Evolutionary conservation across 1,140 invertebrate genomes (phyloP), one percentile per base, ranked within the genome.

Genomic region (Calephelis nemesis): DNA sequence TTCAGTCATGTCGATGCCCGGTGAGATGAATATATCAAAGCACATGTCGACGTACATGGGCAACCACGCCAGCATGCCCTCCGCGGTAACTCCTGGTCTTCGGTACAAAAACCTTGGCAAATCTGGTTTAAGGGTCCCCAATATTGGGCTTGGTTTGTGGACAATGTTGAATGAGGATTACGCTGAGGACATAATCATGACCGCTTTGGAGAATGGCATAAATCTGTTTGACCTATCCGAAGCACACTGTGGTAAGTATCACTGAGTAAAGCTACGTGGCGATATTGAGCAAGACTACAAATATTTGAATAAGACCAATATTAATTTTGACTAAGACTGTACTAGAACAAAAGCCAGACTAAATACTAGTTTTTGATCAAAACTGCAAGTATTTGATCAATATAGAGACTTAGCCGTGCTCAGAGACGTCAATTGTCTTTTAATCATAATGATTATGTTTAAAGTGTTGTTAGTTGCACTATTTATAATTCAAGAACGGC

Each of bases 171-270:
- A 94, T 66, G 97, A 98, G 85, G 97, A 98, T 78, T 95, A 95
- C 72, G 96, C 97, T 0, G 98, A 99, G 89, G 96, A 98, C 72
- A 96, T 99, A 52, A 94, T 99, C n/a, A 96, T 96, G 60, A 93
- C 98, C 68, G 98, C 98, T 12, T 97, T 99, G 81, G 98, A 99
- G 84, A 97, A 96, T 83, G 98, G 98, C 13, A 98, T 99, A 82
- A 99, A 99, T 87, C 93, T 98, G 63, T 99, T 99, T 90, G 98
- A 99, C 88, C 94, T 99, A 60, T 98, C 97, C 6, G 98, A 99
- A 90, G 97, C 97, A 1, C 98, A 99, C 92, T 97, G 97, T 76
- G 96, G 96, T 81, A 71, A 63, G 69, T 69, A 48, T 67, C 50
- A 10, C 47, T 49, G 47, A 42, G 30, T 64, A 60, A 1, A 45